phyloP scores from a whole-genome alignment of 2,888 invertebrate genomes.

The Drosophila glabriapex region DNA sequence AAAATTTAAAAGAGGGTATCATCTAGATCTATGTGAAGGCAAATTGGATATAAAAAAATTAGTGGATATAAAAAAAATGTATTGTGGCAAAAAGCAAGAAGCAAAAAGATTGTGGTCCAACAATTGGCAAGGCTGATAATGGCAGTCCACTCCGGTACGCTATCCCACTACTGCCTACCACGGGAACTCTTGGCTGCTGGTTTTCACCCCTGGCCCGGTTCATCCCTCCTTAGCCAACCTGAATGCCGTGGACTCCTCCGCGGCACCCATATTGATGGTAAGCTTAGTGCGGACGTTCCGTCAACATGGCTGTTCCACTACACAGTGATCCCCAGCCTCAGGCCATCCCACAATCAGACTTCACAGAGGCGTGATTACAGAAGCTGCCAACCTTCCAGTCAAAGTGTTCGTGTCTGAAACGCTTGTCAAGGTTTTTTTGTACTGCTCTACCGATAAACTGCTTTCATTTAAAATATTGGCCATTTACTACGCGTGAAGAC shows the following conservation, averaged over 20 bases:
- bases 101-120: conserved; percentile 88
- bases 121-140: conserved; percentile 94
- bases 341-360: conserved; percentile 96
- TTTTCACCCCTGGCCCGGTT: conserved; percentile 99
- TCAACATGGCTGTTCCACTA: conserved; percentile 89
- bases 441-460: conserved; percentile 7
- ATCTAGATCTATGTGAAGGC: too few species aligned
- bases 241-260: conserved; percentile 93
- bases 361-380: conserved; percentile 99
- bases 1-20: too few species aligned
- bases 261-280: conserved; percentile 97
- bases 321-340: conserved; percentile 93
- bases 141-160: conserved; percentile 97
- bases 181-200: conserved; percentile 99
- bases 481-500: background rate
- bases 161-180: conserved; percentile 99
- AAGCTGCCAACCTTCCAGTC: conserved; percentile 98
- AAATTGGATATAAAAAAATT: background rate
- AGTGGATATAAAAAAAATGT: background rate
- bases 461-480: background rate
- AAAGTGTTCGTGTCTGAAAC: background rate
- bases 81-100: background rate
- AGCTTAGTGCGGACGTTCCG: conserved; percentile 98
- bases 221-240: conserved; percentile 99
- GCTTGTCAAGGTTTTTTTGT: background rate